A percentile compares a stretch with the other conserved stretches of the same genome.
Conservation (phyloP, 1,140 invertebrate genomes). For the Drosophila murphyi region DNA sequence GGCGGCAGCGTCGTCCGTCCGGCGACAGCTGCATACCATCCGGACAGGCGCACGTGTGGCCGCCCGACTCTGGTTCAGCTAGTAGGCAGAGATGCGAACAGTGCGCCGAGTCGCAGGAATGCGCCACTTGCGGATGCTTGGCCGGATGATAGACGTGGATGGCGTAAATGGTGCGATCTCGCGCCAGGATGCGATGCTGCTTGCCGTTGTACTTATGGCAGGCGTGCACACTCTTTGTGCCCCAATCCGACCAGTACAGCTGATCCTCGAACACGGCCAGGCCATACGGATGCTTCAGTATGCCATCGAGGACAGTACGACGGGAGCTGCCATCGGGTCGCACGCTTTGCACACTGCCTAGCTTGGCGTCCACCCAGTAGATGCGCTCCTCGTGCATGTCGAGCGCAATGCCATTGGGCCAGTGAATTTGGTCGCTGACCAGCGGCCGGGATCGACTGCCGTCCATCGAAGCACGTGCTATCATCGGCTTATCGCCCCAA, state of each 20-base stretch:
- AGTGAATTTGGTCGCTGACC: constrained; percentile 88
- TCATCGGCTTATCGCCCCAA: constrained; percentile 90
- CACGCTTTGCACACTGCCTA: constrained; percentile 90
- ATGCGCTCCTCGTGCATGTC: constrained; percentile 92
- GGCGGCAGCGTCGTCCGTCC: constrained; percentile 86
- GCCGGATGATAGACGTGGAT: constrained; percentile 89
- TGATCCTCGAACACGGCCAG: constrained; percentile 94
- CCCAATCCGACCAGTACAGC: constrained; percentile 95
- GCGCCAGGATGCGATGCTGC: constrained; percentile 85
- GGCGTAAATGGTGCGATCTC: constrained; percentile 86
- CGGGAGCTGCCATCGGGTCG: constrained; percentile 90
- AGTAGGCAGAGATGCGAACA: constrained; percentile 94
- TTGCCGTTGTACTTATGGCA: constrained; percentile 90
- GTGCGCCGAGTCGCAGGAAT: constrained; percentile 88
- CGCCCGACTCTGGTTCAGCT: constrained; percentile 85
- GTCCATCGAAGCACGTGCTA: constrained; percentile 94
- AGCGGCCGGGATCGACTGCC: constrained; percentile 88
- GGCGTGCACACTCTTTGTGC: constrained; percentile 87
- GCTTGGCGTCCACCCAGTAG: constrained; percentile 92
- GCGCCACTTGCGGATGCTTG: constrained; percentile 85
- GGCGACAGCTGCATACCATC: constrained; percentile 87
- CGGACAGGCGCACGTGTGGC: constrained; percentile 91
- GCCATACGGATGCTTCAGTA: constrained; percentile 91
- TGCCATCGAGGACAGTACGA: constrained; percentile 86
- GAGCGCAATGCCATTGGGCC: constrained; percentile 95